These are phyloP conservation scores for Myrmecophaga tridactyla DNA, from an alignment of 2,113 vertebrate genomes.

Conservation along the genomic window DNA sequence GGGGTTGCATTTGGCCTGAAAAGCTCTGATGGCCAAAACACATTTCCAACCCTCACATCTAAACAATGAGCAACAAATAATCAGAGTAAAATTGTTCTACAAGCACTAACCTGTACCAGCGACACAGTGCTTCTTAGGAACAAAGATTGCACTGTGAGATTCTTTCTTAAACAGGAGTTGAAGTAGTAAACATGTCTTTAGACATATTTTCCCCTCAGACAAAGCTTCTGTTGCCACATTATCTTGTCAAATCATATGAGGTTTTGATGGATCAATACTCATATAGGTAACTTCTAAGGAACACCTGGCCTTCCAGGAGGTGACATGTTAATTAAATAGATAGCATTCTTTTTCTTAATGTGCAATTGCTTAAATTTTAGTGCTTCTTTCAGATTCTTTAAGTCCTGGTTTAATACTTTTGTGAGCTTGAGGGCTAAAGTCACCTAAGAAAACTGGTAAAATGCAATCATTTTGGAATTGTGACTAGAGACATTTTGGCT, in stretches of 20 bases:
- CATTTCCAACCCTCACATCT: background rate
- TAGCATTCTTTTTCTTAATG: slow-evolving; percentile 58
- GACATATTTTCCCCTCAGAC: slow-evolving; percentile 34
- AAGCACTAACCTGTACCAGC: slow-evolving; percentile 50
- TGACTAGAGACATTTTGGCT: slow-evolving; percentile 40
- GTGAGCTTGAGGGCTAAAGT: slow-evolving; percentile 22
- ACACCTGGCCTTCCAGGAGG: slow-evolving; percentile 61
- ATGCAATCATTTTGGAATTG: slow-evolving; percentile 15
- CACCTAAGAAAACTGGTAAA: slow-evolving; percentile 39
- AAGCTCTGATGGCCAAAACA: background rate
- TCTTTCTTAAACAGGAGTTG: background rate
- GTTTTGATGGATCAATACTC: slow-evolving; percentile 63
- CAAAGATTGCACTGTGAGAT: slow-evolving; percentile 36
- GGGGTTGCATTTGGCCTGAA: background rate
- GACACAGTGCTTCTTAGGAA: background rate
- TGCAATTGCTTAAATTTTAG: slow-evolving; percentile 41
- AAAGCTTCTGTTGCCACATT: slow-evolving; percentile 64
- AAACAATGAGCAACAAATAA: slow-evolving; percentile 32
- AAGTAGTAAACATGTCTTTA: slow-evolving; percentile 58
- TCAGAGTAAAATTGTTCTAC: background rate
- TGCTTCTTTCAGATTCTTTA: background rate
- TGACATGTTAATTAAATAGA: slow-evolving; percentile 73
- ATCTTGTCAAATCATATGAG: slow-evolving; percentile 65
- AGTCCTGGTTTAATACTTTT: slow-evolving; percentile 51
- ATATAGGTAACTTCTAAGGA: slow-evolving; percentile 67